These are phyloP conservation scores for Trachurus trachurus DNA, from an alignment of 2,797 vertebrate genomes.

Conservation along the genomic window DNA sequence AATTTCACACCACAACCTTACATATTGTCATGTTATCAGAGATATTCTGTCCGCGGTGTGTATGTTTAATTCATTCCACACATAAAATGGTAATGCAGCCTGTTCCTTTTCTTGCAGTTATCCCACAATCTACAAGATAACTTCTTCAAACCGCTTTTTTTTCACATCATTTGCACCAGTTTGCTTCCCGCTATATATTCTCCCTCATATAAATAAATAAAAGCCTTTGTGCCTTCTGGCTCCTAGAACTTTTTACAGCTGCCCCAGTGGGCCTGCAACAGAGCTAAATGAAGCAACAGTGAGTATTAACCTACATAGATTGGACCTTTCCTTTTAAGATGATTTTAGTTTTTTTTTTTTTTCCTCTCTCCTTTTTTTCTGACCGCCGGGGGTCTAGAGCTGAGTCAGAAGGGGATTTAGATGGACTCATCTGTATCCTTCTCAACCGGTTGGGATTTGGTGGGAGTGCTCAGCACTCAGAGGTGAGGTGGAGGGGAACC, in stretches of 20 bases:
- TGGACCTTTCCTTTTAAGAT: slow-evolving; percentile 77
- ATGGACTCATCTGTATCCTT: slow-evolving; percentile 85
- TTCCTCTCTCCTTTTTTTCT: slow-evolving; percentile 18
- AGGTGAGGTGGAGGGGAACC: slow-evolving; percentile 86
- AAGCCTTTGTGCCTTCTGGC: slow-evolving; percentile 76
- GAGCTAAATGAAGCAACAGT: slow-evolving; percentile 80
- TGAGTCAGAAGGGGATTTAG: slow-evolving; percentile 78
- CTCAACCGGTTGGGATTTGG: slow-evolving; percentile 83
- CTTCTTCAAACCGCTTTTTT: slow-evolving; percentile 66
- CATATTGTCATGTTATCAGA: slow-evolving; percentile 69
- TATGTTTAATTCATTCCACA: slow-evolving; percentile 75
- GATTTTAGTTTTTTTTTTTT: slow-evolving; percentile 62
- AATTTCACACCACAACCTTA: slow-evolving; percentile 64
- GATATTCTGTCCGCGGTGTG: slow-evolving; percentile 52
- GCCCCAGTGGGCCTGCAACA: slow-evolving; percentile 70
- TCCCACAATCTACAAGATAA: slow-evolving; percentile 63
- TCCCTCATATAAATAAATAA: slow-evolving; percentile 79
- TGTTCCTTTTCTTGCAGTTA: slow-evolving; percentile 62
- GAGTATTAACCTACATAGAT: slow-evolving; percentile 84
- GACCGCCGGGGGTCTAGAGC: slow-evolving; percentile 74
- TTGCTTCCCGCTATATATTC: slow-evolving; percentile 74
- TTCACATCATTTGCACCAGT: slow-evolving; percentile 75
- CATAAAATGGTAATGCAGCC: slow-evolving; percentile 71
- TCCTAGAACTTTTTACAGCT: slow-evolving; percentile 75
- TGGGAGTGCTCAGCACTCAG: slow-evolving; percentile 78